Evolutionary conservation across 1,140 invertebrate species (phyloP), one percentile per base, ranked within the genome.

Genomic region (Pseudachorutes palmiensis): DNA sequence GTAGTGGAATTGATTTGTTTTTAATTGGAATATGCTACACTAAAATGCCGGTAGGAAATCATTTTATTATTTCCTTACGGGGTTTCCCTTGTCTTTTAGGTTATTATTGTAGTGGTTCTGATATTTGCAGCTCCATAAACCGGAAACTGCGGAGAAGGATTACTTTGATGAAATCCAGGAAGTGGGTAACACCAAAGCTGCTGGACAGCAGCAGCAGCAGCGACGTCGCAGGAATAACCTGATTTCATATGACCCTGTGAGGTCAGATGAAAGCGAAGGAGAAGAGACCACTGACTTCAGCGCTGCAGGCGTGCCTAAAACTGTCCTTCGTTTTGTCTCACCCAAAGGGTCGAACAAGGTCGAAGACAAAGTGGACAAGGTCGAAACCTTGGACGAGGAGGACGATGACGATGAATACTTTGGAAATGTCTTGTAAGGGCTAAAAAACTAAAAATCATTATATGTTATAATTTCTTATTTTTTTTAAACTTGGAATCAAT

Each of bases 361-460:
- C 24, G 51, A 55, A 55, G 12, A 9, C 51, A 3, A 26, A 24
- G 5, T 22, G 51, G 51, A 45, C 36, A 19, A 9, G 36, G 36
- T 45, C 19, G 36, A 45, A 19, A 33, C 22, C n/a, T 14, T 22
- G 19, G 51, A 31, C 31, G 2, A 3, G 1, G 49, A 57, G 2
- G 51, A 55, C 51, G 64, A 65, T 2, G 64, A 65, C 2, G 64
- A 65, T 24, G 62, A 64, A 1, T 55, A 55, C 24, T 55, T 55
- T 55, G 51, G 24, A 55, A 14, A 9, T 45, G 9, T 26, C 51
- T 55, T 55, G 12, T 55, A 22, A 55, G 24, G 5, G 9, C 24
- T 26, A 5, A 9, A 19, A 55, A 55, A 22, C 12, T 55, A 14
- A 14, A 14, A 55, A 26, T 22, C 9, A 55, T 16, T 16, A 19